Base-by-base conservation (phyloP, 2,113 vertebrate genomes). In the Leuciscus idus region DNA sequence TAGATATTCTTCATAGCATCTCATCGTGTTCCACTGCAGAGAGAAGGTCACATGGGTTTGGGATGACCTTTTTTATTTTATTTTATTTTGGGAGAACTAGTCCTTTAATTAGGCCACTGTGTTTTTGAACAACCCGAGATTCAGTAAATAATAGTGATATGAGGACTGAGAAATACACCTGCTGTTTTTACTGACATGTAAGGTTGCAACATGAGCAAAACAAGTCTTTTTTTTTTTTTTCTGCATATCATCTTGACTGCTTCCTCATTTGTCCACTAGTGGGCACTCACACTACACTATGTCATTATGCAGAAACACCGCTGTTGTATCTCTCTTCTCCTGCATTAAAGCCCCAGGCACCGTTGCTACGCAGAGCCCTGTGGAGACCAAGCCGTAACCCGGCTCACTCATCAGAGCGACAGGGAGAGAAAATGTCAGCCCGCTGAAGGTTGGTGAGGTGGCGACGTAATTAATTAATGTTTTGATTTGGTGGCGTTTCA, bases 401-500 rank as follows among this genome's bases (percentile, higher is more conserved):
- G 64, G 85, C 85, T 81, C 64, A 26, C 61, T 72, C 76, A 26
- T 39, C 77, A 52, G 64, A 81, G 68, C n/a, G 89, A 83, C 88
- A 79, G 88, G 87, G 78, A 87, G 78, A 88, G 82, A 90, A 62
- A 91, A 91, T 90, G 85, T 86, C 74, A 88, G 90, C 84, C 57
- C 73, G 79, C 84, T 90, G 87, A 91, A 83, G 87, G 90, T 73
- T 81, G 89, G 88, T 86, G 86, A 92, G 92, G 91, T 92, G 85
- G 86, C 84, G 78, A 77, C 73, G 80, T 90, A 92, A 93, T 92
- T 92, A 92, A 93, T 94, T 90, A 89, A 90, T 91, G 90, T 90
- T 93, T 93, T 92, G 89, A 91, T 92, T 93, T 89, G 85, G 52
- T 87, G 82, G 85, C 89, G 87, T 89, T 90, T 93, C 89, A 91